A percentile compares a stretch with the other conserved stretches of the same genome.
phyloP scores from a whole-genome alignment of 2,113 vertebrate species.

The Peromyscus polionotus region DNA sequence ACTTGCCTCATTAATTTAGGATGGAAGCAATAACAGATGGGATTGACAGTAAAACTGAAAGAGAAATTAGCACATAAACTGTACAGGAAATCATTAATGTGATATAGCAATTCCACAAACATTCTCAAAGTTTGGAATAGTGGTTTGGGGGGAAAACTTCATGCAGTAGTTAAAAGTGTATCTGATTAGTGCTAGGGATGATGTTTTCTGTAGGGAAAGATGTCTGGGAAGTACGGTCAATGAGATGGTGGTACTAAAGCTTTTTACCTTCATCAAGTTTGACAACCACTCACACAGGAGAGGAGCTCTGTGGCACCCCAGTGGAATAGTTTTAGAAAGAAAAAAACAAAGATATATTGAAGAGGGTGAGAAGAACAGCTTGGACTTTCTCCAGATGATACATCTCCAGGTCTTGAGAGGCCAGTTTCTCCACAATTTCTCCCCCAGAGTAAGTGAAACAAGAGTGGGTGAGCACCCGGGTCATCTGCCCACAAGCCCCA shows the following conservation, averaged over 20 bases:
- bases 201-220: not conserved
- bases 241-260: not conserved
- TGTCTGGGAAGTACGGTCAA: not conserved
- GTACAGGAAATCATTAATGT: slow-evolving; percentile 67
- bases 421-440: not conserved
- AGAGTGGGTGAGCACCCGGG: not conserved
- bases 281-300: not conserved
- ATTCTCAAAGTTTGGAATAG: slow-evolving; percentile 56
- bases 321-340: not conserved
- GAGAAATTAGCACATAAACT: slow-evolving; percentile 78
- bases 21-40: slow-evolving; percentile 75
- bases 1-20: slow-evolving; percentile 80
- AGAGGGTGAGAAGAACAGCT: not conserved
- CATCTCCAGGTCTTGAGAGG: not conserved
- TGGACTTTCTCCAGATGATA: not conserved
- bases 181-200: not conserved
- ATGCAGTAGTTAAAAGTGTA: not conserved
- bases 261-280: not conserved
- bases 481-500: not conserved
- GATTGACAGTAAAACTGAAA: slow-evolving; percentile 71
- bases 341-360: not conserved
- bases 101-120: not conserved
- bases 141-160: slow-evolving; percentile 52
- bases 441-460: not conserved
- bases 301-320: not conserved